Conservation (phyloP, 23 tunicate genomes). For the Pegea sp. region DNA sequence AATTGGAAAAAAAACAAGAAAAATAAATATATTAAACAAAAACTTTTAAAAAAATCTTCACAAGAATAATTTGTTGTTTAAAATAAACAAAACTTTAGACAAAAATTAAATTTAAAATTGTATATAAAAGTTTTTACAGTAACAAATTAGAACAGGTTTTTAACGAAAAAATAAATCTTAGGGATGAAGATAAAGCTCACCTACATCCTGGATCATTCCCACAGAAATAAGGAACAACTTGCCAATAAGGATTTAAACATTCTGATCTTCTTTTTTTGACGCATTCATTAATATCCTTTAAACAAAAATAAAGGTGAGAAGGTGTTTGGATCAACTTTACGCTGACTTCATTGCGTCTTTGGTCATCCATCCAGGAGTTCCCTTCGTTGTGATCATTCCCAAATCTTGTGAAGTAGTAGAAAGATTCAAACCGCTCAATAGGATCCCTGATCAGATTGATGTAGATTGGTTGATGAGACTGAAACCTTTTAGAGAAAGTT, state of each 20-base stretch:
- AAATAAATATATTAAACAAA: too few species aligned
- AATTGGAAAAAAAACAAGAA: too few species aligned
- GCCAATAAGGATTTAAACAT: conserved; percentile 97
- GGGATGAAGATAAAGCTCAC: conserved; percentile 12
- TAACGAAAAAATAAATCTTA: too few species aligned
- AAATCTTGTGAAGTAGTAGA: conserved; percentile 92
- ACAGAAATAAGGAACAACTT: conserved; percentile 94
- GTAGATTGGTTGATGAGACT: conserved; percentile 65
- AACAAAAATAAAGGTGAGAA: neutral
- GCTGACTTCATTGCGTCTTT: conserved; percentile 37
- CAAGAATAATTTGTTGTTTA: too few species aligned
- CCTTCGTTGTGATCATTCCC: conserved; percentile 87
- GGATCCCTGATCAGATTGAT: conserved; percentile 97
- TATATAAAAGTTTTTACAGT: too few species aligned
- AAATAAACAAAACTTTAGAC: too few species aligned
- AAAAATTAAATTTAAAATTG: too few species aligned
- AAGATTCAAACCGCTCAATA: conserved; percentile 78
- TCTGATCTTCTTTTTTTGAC: conserved; percentile 72
- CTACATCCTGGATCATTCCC: conserved; percentile 87
- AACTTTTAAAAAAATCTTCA: too few species aligned
- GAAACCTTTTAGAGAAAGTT: conserved; percentile 15
- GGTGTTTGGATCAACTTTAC: neutral
- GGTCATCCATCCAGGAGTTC: conserved; percentile 40
- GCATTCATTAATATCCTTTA: conserved; percentile 39
- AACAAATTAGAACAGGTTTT: too few species aligned